A percentile compares a stretch with the other conserved stretches of the same genome.
Conservation (phyloP, 37 sponge, comb jelly and placozoan species). For the Haliclona indistincta region DNA sequence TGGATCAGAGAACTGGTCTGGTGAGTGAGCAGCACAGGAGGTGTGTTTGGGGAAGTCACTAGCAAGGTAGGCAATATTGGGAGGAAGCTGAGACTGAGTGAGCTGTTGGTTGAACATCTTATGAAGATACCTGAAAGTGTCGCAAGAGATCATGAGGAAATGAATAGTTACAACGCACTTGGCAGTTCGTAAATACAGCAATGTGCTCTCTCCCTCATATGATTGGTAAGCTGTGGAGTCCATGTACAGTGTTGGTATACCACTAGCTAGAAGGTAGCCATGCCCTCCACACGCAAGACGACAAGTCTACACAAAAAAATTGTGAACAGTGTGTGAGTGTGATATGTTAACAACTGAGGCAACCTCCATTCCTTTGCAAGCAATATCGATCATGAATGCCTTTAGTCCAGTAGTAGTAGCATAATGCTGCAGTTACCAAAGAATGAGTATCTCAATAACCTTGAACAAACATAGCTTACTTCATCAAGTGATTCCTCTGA, state of each 20-base stretch:
- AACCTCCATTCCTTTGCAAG: conserved; percentile 80
- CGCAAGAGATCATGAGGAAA: too few relatives aligned
- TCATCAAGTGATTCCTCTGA: conserved; percentile 77
- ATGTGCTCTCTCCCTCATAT: conserved; percentile 92
- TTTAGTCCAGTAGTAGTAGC: conserved; percentile 90
- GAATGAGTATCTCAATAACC: conserved; percentile 40
- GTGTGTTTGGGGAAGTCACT: too few relatives aligned
- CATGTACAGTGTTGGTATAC: conserved; percentile 72
- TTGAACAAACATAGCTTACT: too few relatives aligned
- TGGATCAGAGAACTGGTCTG: too few relatives aligned
- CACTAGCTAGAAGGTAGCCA: conserved; percentile 89
- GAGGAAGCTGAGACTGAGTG: too few relatives aligned
- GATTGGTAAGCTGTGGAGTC: conserved; percentile 53
- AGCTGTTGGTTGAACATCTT: too few relatives aligned
- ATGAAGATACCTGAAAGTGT: too few relatives aligned
- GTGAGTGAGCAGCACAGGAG: too few relatives aligned
- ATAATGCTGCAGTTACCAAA: conserved; percentile 88
- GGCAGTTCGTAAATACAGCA: conserved; percentile 89
- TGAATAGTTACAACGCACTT: too few relatives aligned
- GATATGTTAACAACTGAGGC: not conserved
- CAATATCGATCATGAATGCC: conserved; percentile 62
- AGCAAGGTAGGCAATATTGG: too few relatives aligned
- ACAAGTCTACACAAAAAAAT: conserved; percentile 74
- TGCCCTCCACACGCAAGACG: conserved; percentile 90
- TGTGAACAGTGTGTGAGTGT: not conserved